Evolutionary conservation across 2,113 vertebrate species (phyloP).

Genomic region (Panthera leo): DNA sequence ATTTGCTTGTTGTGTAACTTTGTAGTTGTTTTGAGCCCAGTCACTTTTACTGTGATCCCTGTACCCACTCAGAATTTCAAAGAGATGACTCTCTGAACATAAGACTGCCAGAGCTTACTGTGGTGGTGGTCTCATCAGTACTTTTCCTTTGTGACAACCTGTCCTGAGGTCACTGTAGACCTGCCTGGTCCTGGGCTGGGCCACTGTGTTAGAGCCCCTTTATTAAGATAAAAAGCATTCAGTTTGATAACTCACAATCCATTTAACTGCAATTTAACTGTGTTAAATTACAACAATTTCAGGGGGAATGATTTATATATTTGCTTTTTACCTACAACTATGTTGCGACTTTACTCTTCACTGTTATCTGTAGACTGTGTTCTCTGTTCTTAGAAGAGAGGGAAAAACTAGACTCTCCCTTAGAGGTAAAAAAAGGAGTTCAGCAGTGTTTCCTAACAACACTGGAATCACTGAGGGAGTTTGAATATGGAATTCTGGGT

Average conservation of each 20-base stretch:
- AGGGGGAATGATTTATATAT: background rate
- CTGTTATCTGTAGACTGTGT: background rate
- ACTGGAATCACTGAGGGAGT: background rate
- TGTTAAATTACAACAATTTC: background rate
- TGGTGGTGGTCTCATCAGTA: background rate
- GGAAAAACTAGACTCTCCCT: background rate
- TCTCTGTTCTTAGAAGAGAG: conserved; percentile 52
- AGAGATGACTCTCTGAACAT: background rate
- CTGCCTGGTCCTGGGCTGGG: background rate
- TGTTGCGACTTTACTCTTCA: conserved; percentile 34
- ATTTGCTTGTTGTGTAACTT: background rate
- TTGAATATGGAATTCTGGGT: background rate
- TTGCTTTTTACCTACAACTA: background rate
- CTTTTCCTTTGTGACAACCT: background rate
- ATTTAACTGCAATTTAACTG: background rate
- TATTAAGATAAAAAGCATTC: conserved; percentile 41
- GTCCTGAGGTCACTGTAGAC: background rate
- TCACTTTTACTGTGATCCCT: background rate
- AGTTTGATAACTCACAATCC: background rate
- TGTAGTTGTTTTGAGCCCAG: background rate
- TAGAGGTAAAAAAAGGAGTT: background rate
- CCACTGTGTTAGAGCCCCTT: background rate
- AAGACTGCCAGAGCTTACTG: background rate
- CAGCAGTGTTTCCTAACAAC: background rate
- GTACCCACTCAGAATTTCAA: background rate